Percentiles rank a stretch among this genome's conserved stretches.
These are phyloP conservation scores for Mobula birostris DNA, from an alignment of 2,113 vertebrate species.

Conservation along the genomic window DNA sequence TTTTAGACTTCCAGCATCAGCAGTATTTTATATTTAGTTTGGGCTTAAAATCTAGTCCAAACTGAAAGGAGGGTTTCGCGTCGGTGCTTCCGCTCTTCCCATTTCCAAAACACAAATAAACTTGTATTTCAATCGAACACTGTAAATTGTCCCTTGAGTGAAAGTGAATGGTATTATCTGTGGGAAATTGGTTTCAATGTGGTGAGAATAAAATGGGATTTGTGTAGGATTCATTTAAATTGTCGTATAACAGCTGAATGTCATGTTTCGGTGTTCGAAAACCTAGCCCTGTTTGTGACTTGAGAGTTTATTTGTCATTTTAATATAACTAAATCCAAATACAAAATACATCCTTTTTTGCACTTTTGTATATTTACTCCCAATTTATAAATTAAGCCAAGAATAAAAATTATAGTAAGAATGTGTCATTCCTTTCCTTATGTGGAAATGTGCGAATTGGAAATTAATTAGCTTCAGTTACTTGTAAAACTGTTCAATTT, in stretches of 20 bases:
- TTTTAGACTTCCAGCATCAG: too few species aligned
- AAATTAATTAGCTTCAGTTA: neutral
- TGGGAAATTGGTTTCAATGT: too few species aligned
- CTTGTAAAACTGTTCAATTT: neutral
- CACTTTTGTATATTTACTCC: neutral
- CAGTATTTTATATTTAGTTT: too few species aligned
- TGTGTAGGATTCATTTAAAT: too few species aligned
- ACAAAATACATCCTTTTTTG: neutral
- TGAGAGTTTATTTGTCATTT: neutral
- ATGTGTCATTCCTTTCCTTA: neutral
- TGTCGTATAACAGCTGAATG: too few species aligned
- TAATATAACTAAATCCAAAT: neutral
- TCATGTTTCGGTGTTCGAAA: too few species aligned
- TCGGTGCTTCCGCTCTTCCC: too few species aligned
- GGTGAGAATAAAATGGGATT: too few species aligned
- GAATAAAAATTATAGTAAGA: neutral
- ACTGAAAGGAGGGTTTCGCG: neutral
- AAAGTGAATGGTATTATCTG: too few species aligned
- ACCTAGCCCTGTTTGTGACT: neutral
- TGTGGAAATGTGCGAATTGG: neutral
- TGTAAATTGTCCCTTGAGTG: too few species aligned
- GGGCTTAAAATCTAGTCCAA: neutral
- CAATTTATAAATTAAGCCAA: neutral
- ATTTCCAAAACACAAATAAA: too few species aligned
- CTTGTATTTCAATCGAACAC: too few species aligned